Percentiles rank a stretch among this genome's conserved stretches.
Conservation (phyloP, 2,888 invertebrate species). For the Callyntrura guangdongensis region DNA sequence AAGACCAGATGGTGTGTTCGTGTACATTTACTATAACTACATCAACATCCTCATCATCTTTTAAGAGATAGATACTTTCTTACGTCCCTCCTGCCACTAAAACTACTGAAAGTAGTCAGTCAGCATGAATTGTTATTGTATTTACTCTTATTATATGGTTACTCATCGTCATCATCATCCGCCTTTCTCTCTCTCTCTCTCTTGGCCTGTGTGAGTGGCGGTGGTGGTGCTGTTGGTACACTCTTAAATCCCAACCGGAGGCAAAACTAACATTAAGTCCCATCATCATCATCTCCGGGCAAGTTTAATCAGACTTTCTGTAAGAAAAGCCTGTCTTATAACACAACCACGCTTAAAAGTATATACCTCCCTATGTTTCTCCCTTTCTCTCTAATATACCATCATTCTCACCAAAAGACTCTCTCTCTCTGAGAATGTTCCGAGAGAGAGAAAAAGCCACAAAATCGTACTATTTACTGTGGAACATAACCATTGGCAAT, state of each 20-base stretch:
- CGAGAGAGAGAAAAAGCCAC: conserved; percentile 59
- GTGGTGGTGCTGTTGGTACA: conserved; percentile 14
- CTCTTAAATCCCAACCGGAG: conserved; percentile 71
- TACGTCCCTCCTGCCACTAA: not conserved
- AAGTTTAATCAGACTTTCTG: conserved; percentile 56
- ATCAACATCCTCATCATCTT: conserved; percentile 33
- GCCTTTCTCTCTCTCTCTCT: not conserved
- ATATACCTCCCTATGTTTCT: not conserved
- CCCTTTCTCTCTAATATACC: not conserved
- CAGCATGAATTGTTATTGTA: conserved; percentile 60
- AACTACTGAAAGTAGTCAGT: not conserved
- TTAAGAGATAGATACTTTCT: conserved; percentile 39
- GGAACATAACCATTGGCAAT: conserved; percentile 72
- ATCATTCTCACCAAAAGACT: not conserved
- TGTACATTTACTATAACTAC: conserved; percentile 32
- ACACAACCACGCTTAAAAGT: not conserved
- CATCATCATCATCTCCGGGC: conserved; percentile 58
- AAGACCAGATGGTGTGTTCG: conserved; percentile 69
- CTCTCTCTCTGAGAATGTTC: conserved; percentile 4
- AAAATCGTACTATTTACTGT: conserved; percentile 74
- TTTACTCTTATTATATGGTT: conserved; percentile 62
- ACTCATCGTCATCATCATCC: conserved; percentile 46
- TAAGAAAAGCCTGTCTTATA: not conserved
- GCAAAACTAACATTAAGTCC: conserved; percentile 73
- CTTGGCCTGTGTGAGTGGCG: not conserved